These are phyloP conservation scores for Agapornis roseicollis DNA, from an alignment of 2,113 vertebrate species.

Conservation along the genomic window DNA sequence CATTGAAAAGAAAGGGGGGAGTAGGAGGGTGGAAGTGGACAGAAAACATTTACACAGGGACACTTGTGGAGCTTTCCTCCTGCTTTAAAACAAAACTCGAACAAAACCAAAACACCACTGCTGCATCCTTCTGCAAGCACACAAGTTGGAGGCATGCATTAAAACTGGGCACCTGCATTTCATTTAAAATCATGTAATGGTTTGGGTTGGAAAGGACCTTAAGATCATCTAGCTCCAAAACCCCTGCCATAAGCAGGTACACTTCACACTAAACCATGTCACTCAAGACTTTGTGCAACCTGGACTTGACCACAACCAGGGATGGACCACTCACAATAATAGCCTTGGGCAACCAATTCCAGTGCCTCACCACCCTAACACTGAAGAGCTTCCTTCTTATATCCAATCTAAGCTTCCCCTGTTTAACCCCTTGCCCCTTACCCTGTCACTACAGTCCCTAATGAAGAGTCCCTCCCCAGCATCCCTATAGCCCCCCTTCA, in stretches of 20 bases:
- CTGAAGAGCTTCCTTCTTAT: too few relatives aligned
- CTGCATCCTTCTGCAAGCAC: fast-evolving
- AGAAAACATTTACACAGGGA: neutral
- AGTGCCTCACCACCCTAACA: neutral
- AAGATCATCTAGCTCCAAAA: neutral
- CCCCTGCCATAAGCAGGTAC: too few relatives aligned
- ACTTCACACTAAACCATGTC: neutral
- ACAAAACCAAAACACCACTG: fast-evolving
- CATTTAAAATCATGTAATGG: neutral
- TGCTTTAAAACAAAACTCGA: neutral
- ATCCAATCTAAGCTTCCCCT: neutral
- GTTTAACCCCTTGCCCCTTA: neutral
- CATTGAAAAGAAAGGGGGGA: neutral
- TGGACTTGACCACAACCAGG: neutral
- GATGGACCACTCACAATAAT: neutral
- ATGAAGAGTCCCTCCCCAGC: too few relatives aligned
- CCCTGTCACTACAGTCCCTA: neutral
- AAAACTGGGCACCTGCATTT: fast-evolving
- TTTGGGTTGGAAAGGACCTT: neutral
- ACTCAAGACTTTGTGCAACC: too few relatives aligned
- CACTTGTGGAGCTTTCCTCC: neutral
- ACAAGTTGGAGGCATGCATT: fast-evolving
- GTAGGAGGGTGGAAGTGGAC: neutral
- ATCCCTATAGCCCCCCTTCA: neutral
- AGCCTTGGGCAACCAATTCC: neutral